phyloP scores from a whole-genome alignment of 1,140 invertebrate species.

The Akabosia matsudoensis region DNA sequence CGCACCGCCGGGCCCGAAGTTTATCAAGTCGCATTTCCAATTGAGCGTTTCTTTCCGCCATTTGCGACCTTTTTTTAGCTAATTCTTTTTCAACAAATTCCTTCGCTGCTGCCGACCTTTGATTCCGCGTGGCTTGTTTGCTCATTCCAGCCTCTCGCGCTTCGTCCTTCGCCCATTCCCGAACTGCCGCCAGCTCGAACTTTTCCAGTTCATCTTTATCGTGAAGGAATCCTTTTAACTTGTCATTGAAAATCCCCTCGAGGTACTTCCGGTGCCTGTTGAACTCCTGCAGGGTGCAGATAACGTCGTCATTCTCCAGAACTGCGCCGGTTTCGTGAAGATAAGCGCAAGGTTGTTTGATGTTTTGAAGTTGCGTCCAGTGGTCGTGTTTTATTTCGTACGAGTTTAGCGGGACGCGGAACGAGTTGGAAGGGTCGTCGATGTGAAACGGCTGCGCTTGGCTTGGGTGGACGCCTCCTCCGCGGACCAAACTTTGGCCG shows the following conservation, averaged over 20 bases:
- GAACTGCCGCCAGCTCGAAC: neutral
- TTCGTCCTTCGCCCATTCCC: neutral
- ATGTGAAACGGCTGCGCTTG: neutral
- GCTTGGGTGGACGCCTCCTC: too few relatives aligned
- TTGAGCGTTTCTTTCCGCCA: too few relatives aligned
- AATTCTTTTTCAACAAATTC: neutral
- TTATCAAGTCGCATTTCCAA: neutral
- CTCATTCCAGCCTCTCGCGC: neutral
- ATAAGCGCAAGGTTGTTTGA: neutral
- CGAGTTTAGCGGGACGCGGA: neutral
- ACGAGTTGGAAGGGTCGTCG: neutral
- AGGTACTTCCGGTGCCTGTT: neutral
- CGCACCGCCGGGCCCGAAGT: neutral
- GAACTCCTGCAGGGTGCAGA: neutral
- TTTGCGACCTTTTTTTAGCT: too few relatives aligned
- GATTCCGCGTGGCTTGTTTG: neutral
- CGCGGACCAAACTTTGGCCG: too few relatives aligned
- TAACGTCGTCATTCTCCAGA: neutral
- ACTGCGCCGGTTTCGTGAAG: neutral
- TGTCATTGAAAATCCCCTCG: neutral
- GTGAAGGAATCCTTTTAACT: neutral
- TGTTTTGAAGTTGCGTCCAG: neutral
- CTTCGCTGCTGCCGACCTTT: neutral
- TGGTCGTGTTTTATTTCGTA: neutral
- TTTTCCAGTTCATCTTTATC: neutral